phyloP scores from a whole-genome alignment of 1,140 invertebrate genomes.

The Berghia stephanieae region DNA sequence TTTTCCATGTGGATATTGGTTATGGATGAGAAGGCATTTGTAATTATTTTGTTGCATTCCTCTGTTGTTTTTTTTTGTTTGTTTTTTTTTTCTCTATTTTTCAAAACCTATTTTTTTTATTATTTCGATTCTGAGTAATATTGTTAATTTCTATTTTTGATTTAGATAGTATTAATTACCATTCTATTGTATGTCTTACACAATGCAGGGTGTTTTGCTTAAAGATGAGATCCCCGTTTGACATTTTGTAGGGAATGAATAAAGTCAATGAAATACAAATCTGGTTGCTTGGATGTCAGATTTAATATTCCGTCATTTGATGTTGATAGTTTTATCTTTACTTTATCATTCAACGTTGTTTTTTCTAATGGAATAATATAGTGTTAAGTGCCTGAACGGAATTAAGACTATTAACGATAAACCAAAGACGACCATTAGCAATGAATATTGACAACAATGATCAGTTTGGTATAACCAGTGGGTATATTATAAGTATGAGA shows the following conservation, averaged over 20 bases:
- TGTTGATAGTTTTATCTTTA: background rate
- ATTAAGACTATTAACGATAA: no score
- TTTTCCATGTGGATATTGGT: constrained; percentile 9
- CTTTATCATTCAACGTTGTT: background rate
- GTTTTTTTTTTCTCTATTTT: background rate
- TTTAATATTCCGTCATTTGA: no score
- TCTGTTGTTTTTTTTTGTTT: constrained; percentile 8
- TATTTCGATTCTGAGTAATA: background rate
- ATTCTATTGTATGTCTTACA: no score
- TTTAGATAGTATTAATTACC: no score
- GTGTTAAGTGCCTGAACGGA: background rate
- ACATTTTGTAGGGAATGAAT: no score
- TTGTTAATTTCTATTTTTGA: background rate
- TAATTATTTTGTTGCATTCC: background rate
- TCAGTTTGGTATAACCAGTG: no score
- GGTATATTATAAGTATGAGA: background rate
- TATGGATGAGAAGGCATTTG: constrained; percentile 11
- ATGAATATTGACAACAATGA: no score
- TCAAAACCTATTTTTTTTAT: background rate
- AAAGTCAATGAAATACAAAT: no score
- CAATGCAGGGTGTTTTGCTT: no score
- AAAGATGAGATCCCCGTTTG: no score
- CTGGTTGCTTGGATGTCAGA: no score
- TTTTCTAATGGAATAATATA: background rate
- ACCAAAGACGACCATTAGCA: no score